These are phyloP conservation scores for Halichoeres trimaculatus DNA, from an alignment of 2,113 vertebrate species.

Conservation along the genomic window DNA sequence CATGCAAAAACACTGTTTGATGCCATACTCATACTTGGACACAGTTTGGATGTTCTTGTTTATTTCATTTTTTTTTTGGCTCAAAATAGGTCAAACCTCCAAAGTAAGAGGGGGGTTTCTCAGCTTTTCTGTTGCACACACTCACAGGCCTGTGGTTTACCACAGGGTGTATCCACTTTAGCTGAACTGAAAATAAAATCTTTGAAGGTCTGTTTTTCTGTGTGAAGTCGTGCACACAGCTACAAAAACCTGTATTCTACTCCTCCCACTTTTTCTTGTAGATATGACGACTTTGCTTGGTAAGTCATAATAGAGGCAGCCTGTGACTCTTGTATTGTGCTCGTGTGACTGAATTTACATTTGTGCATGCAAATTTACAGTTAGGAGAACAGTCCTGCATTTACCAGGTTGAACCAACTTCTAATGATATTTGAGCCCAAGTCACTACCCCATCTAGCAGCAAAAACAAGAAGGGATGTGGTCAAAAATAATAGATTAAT, in stretches of 20 bases:
- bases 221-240: conserved; percentile 16
- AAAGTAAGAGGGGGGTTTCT: conserved; percentile 5
- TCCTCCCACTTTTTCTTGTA: not conserved
- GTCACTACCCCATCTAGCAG: not conserved
- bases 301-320: conserved; percentile 9
- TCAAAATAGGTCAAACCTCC: not conserved
- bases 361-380: not conserved
- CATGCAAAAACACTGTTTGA: conserved; percentile 21
- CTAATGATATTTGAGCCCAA: conserved; percentile 3
- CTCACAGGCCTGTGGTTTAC: conserved; percentile 73
- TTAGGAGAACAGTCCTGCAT: not conserved
- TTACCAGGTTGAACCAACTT: conserved; percentile 3
- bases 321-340: not conserved
- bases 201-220: conserved; percentile 47
- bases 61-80: not conserved
- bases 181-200: conserved; percentile 68
- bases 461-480: conserved; percentile 51
- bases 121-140: conserved; percentile 26
- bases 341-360: conserved; percentile 6
- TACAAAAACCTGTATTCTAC: conserved; percentile 7
- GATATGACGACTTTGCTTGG: conserved; percentile 34
- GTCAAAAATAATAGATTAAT: conserved; percentile 9
- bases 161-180: conserved; percentile 78
- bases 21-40: not conserved
- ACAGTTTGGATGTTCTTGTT: not conserved